A percentile compares a stretch with the other conserved stretches of the same genome.
Conservation (phyloP, 2,113 vertebrate species). For the Oryzias curvinotus region DNA sequence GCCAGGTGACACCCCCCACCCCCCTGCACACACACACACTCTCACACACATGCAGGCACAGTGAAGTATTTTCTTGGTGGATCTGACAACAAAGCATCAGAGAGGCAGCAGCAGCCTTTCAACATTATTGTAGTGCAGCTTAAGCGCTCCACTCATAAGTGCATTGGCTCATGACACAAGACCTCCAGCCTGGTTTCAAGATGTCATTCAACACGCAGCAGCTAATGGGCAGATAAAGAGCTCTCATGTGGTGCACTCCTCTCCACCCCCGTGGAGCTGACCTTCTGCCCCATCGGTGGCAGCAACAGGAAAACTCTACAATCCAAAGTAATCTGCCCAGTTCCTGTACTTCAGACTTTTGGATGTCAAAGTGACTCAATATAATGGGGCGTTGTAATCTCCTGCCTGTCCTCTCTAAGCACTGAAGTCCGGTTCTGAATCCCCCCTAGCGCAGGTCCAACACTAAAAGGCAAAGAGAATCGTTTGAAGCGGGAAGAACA, state of each 20-base stretch:
- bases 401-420: conserved; percentile 37
- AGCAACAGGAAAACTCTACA: conserved; percentile 30
- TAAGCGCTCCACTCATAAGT: neutral
- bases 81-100: neutral
- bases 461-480: neutral
- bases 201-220: conserved; percentile 1
- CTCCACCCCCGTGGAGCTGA: conserved; percentile 8
- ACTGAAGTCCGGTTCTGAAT: conserved; percentile 34
- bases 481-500: conserved; percentile 14
- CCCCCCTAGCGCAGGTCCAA: neutral
- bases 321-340: conserved; percentile 52
- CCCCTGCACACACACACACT: too few species aligned
- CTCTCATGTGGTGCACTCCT: conserved; percentile 24
- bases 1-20: too few species aligned
- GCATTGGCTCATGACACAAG: conserved; percentile 15
- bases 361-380: conserved; percentile 21
- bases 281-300: conserved; percentile 3
- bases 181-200: neutral
- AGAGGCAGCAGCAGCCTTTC: conserved; percentile 1
- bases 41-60: too few species aligned
- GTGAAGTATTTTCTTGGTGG: too few species aligned
- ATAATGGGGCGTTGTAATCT: conserved; percentile 55
- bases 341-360: conserved; percentile 16
- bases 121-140: conserved; percentile 6
- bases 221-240: conserved; percentile 8